phyloP scores from a whole-genome alignment of 2,797 vertebrate genomes.

The Galago senegalensis region DNA sequence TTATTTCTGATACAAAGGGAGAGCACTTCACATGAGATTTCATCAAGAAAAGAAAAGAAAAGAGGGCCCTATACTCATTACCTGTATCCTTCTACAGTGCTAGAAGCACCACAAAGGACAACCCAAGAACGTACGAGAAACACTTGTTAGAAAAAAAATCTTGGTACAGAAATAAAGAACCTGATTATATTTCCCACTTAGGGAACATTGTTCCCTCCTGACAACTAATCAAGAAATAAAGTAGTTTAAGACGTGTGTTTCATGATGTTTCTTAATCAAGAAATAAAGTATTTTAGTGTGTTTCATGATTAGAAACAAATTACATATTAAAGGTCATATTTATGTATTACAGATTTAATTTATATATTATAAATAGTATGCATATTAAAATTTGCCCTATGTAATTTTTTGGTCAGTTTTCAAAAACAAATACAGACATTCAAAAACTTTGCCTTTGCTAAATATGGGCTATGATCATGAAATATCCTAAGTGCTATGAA shows the following conservation, averaged over 20 bases:
- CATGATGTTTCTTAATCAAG: not conserved
- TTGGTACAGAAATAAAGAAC: constrained; percentile 7
- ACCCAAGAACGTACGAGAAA: not conserved
- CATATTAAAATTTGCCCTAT: not conserved
- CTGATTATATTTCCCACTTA: not conserved
- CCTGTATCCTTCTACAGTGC: not conserved
- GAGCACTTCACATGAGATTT: constrained; percentile 5
- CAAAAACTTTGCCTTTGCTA: constrained; percentile 12
- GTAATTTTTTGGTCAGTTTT: not conserved
- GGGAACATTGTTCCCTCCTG: not conserved
- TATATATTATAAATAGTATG: not conserved
- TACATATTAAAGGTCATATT: not conserved
- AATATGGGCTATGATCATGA: constrained; percentile 8
- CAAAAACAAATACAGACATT: not conserved
- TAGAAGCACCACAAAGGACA: not conserved
- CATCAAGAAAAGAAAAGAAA: constrained; percentile 54
- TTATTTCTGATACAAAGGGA: constrained; percentile 16
- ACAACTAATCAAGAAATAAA: not conserved
- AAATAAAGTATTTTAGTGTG: constrained; percentile 24
- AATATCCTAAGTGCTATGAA: not conserved
- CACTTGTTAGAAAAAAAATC: not conserved
- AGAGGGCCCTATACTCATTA: not conserved
- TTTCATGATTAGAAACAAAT: constrained; percentile 53
- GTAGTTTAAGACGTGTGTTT: not conserved
- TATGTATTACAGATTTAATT: not conserved